These are phyloP conservation scores for Scalopus aquaticus DNA, from an alignment of 2,113 vertebrate genomes.

Conservation along the genomic window DNA sequence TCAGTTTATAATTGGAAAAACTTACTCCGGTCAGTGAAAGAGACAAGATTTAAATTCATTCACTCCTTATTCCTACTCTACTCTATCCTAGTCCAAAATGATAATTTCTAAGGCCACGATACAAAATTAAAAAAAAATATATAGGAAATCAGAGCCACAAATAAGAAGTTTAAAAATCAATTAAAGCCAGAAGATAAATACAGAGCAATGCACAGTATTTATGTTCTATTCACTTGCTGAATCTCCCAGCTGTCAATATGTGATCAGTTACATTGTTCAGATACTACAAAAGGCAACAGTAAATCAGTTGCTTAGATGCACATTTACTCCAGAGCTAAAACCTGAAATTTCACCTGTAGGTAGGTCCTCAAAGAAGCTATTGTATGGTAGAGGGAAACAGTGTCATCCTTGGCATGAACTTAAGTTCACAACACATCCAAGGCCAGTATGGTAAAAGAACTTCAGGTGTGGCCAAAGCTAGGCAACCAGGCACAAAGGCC, in stretches of 20 bases:
- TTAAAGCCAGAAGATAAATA: not conserved
- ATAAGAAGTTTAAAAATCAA: not conserved
- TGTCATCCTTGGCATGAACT: not conserved
- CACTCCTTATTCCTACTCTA: not conserved
- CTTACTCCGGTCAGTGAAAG: not conserved
- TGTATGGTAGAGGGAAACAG: not conserved
- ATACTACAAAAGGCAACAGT: not conserved
- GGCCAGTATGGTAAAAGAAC: not conserved
- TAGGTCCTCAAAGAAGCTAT: not conserved
- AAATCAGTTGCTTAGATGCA: not conserved
- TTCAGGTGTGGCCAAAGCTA: not conserved
- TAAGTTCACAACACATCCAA: not conserved
- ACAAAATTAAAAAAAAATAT: not conserved
- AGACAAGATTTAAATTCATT: conserved; percentile 14
- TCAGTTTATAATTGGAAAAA: not conserved
- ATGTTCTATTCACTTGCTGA: not conserved
- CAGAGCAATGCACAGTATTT: not conserved
- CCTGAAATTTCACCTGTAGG: not conserved
- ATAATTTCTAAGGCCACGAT: not conserved
- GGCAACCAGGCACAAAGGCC: not conserved
- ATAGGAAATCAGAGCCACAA: not conserved
- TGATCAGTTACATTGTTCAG: not conserved
- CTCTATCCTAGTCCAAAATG: not conserved
- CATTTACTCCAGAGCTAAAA: not conserved
- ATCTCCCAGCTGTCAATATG: not conserved